Evolutionary conservation across 2,888 invertebrate genomes (phyloP).

Genomic region (Orthosia incerta): DNA sequence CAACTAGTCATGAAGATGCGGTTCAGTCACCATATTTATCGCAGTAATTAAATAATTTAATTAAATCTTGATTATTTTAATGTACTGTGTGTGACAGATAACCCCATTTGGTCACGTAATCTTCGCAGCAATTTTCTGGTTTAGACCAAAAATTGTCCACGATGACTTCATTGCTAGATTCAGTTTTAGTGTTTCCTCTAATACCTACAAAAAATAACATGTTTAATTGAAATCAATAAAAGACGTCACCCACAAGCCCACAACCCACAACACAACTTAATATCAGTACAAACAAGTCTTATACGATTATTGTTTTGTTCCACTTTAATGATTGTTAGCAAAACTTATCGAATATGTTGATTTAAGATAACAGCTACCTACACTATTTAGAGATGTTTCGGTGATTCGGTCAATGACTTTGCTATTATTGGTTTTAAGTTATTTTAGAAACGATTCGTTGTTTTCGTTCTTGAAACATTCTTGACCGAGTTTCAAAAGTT

Average conservation of each 20-base stretch:
- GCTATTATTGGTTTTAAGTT: slow-evolving; percentile 56
- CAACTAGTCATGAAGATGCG: neutral
- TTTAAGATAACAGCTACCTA: slow-evolving; percentile 55
- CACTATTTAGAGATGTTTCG: slow-evolving; percentile 53
- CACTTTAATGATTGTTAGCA: slow-evolving; percentile 47
- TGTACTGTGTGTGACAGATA: slow-evolving; percentile 19
- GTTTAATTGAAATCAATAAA: slow-evolving; percentile 33
- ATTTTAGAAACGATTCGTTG: slow-evolving; percentile 50
- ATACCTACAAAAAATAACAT: slow-evolving; percentile 17
- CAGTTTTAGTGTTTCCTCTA: slow-evolving; percentile 10
- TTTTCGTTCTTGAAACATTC: slow-evolving; percentile 53
- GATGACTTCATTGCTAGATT: slow-evolving; percentile 9
- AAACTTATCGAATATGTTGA: slow-evolving; percentile 62
- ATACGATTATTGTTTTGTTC: slow-evolving; percentile 37
- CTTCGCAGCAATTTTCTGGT: slow-evolving; percentile 31
- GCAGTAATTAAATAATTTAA: slow-evolving; percentile 8
- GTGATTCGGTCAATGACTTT: slow-evolving; percentile 63
- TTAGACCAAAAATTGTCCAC: neutral
- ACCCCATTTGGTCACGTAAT: slow-evolving; percentile 26
- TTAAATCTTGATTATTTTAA: slow-evolving; percentile 23
- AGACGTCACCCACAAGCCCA: slow-evolving; percentile 22
- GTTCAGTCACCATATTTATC: slow-evolving; percentile 16
- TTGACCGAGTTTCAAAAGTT: slow-evolving; percentile 60
- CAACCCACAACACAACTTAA: neutral
- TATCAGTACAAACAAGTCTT: slow-evolving; percentile 41